Evolutionary conservation across 2,113 vertebrate genomes (phyloP).

Genomic region (Gnathochromis pfefferi): DNA sequence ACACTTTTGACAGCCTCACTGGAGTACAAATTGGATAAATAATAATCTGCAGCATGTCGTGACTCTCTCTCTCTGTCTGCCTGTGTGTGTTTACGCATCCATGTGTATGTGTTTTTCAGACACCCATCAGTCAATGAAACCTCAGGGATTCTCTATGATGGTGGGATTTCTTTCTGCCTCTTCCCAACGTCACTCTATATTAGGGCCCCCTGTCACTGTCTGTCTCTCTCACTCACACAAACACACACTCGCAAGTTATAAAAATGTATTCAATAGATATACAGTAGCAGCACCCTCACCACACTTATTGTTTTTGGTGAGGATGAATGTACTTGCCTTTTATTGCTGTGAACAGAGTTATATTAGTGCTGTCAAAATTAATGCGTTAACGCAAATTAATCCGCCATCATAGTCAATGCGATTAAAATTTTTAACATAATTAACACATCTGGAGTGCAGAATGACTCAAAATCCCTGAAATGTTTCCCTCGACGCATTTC

Average conservation of each 20-base stretch:
- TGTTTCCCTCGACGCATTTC: not conserved
- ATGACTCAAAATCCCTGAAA: not conserved
- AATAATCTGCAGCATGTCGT: not conserved
- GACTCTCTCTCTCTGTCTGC: not conserved
- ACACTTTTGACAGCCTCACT: constrained; percentile 20
- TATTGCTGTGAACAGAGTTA: not conserved
- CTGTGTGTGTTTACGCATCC: not conserved
- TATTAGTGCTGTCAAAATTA: not conserved
- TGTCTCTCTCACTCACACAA: not conserved
- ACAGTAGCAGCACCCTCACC: not conserved
- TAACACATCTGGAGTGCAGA: not conserved
- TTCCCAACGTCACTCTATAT: not conserved
- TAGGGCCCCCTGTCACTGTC: not conserved
- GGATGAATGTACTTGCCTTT: not conserved
- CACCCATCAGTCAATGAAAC: constrained; percentile 11
- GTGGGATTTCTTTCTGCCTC: not conserved
- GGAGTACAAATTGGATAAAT: constrained; percentile 36
- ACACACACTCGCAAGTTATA: not conserved
- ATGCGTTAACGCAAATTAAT: not conserved
- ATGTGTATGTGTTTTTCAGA: not conserved
- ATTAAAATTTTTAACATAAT: not conserved
- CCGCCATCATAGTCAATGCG: not conserved
- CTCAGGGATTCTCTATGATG: not conserved
- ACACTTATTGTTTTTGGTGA: not conserved
- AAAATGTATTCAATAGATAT: not conserved